Base-by-base conservation (phyloP, 2,797 vertebrate genomes). In the Diplodus puntazzo region DNA sequence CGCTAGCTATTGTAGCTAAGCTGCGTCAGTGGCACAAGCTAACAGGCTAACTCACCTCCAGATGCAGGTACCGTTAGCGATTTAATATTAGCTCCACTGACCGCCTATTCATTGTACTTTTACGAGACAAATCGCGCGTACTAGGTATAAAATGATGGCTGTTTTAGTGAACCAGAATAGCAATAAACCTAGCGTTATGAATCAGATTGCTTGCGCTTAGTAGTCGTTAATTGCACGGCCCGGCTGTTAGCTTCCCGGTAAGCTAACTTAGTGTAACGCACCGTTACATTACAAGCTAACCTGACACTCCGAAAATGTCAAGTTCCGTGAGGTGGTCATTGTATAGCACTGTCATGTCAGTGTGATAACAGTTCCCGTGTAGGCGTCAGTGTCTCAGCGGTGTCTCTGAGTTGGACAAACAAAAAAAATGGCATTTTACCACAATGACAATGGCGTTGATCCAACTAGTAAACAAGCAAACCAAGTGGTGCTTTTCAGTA, bases 11-110 rank as follows among this genome's bases (percentile, higher is more conserved):
- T 3, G 39, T 17, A 21, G 88, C 87, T 80, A 82, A 87, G 69
- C 84, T 90, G 76, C 87, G 89, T 89, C 86, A 88, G 84, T 21
- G 43, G 58, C 45, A 5, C 45, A 72, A 73, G 92, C 90, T 93
- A 94, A 84, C 69, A 21, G 48, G 80, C 74, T 84, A 90, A 61
- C 79, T 81, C 46, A 66, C 68, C 49, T 75, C 13, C 55, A 45
- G 2, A 5, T 30, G 27, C 63, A 82, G 83, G 84, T 82, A 52
- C 1, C 39, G 23, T 69, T 73, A 69, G 80, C 60, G 3, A 17
- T 30, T 1, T 25, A 13, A 66, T 39, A 61, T 74, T 61, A 65
- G 69, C 65, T n/a, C 20, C 55, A 10, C 1, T n/a, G 11, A 20
- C 3, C 4, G 16, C 3, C 39, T 8, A 23, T 17, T 0, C 14